Base-by-base conservation (phyloP, 1,140 invertebrate genomes). In the Pentalonia nigronervosa region DNA sequence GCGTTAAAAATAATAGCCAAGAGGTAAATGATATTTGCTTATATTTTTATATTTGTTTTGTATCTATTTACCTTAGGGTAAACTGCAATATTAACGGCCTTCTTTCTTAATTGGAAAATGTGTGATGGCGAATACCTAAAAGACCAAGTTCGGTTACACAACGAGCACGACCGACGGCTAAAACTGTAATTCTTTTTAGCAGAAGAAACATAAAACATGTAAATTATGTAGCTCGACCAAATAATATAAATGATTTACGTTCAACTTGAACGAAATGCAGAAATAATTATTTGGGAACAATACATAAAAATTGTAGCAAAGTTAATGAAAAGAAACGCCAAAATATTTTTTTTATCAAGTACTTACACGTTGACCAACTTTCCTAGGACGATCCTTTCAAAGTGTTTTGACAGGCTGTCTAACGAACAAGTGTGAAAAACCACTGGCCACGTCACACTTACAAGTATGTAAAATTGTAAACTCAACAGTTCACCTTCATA, bases 61-160 rank as follows among this genome's bases (percentile, higher is more conserved):
- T 84, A 53, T 92, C 91, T 93, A 93, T 93, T 93, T 93, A 93
- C 91, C 91, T 93, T 93, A 84, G 91, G 91, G 91, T 93, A 93
- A 93, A 93, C 91, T 93, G 91, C 91, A 84, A 93, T 53, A 56
- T 86, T 93, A 56, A 83, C 76, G 81, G 91, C 34, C 91, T 86
- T 93, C 91, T 93, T 86, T 93, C 91, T 93, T 93, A 93, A 86
- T 93, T 93, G 91, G 91, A 92, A 93, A 83, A 86, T 86, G 76
- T 86, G 76, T 53, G 91, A 86, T 93, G 81, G 91, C 81, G 91
- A 93, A 56, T 53, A 86, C 91, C 91, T 93, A 93, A 53, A 81
- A 93, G 91, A 92, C 91, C 91, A 76, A 92, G 67, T 92, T 92
- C 91, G 90, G 67, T 92, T 92, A 92, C 90, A 93, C 91, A 84